Evolutionary conservation across 1,140 invertebrate species (phyloP).

Genomic region (Cherax quadricarinatus): DNA sequence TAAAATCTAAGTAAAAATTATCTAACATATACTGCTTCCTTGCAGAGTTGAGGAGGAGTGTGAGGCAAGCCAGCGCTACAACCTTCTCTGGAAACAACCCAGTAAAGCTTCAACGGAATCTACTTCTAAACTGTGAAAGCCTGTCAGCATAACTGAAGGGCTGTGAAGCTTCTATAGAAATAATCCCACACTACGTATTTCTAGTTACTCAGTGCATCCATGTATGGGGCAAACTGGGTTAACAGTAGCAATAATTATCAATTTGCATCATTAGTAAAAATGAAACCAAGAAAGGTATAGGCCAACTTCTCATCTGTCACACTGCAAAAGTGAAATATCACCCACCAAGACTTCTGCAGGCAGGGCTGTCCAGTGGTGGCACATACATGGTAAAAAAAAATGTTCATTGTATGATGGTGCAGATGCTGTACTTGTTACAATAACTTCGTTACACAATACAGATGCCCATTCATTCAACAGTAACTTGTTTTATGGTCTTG

Average conservation of each 20-base stretch:
- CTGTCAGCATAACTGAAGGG: no score
- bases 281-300: no score
- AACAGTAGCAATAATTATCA: no score
- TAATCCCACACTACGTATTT: no score
- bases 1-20: neutral
- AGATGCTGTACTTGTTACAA: neutral
- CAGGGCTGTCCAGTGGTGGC: neutral
- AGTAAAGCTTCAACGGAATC: slow-evolving; percentile 25
- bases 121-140: slow-evolving; percentile 36
- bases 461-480: neutral
- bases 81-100: slow-evolving; percentile 53
- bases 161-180: no score
- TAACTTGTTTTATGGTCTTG: neutral
- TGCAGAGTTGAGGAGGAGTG: slow-evolving; percentile 40
- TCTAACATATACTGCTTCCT: neutral
- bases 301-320: neutral
- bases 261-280: no score
- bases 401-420: neutral
- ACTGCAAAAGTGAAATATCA: neutral
- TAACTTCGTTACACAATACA: neutral
- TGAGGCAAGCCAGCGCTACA: slow-evolving; percentile 43
- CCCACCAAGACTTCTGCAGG: neutral
- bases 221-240: no score
- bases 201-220: no score
- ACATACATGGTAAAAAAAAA: neutral